Percentiles rank a stretch among this genome's conserved stretches.
Evolutionary conservation across 2,113 vertebrate genomes (phyloP).

Genomic region (Tragelaphus strepsiceros): DNA sequence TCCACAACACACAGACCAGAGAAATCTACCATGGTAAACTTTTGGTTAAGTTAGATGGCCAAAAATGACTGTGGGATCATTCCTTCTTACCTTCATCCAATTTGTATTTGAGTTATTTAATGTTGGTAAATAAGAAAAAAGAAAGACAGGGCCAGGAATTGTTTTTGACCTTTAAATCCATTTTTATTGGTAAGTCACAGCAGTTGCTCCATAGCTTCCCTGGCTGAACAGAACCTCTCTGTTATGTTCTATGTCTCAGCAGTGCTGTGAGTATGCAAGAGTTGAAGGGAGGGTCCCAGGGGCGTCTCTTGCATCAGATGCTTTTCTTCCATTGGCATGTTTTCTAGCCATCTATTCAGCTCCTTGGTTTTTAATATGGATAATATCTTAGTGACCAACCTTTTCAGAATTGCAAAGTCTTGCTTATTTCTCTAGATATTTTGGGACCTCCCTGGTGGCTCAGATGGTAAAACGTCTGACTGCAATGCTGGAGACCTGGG

Average conservation of each 20-base stretch:
- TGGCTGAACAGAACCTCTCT: background rate
- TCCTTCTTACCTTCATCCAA: background rate
- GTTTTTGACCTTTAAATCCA: background rate
- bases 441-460: background rate
- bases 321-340: background rate
- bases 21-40: background rate
- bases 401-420: background rate
- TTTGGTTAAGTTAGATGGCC: background rate
- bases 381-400: background rate
- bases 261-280: background rate
- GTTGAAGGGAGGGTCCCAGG: accelerated
- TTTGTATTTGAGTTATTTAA: background rate
- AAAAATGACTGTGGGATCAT: background rate
- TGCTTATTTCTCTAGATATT: background rate
- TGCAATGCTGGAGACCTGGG: too few relatives aligned
- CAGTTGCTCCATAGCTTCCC: accelerated
- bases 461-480: too few relatives aligned
- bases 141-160: accelerated
- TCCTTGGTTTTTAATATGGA: background rate
- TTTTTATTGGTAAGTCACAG: background rate
- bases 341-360: background rate
- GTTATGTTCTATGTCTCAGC: background rate
- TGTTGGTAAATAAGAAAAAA: background rate
- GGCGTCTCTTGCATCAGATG: background rate
- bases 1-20: background rate